Evolutionary conservation across 2,113 vertebrate species (phyloP), one percentile per base, ranked within the genome.

Genomic region (Plotosus lineatus): DNA sequence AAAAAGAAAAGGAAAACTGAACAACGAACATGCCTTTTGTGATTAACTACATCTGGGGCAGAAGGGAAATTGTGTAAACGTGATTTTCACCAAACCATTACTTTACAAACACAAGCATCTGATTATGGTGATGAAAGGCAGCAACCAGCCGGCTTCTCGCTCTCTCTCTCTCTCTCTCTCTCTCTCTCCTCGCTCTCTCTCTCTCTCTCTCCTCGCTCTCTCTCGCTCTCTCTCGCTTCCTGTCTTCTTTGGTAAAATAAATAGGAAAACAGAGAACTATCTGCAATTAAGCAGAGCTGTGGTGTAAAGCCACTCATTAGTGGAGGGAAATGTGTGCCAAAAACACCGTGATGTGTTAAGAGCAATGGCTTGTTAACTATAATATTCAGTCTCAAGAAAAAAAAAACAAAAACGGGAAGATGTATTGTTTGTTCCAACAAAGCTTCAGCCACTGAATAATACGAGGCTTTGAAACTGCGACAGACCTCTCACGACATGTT

Each of bases 261-360:
- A 26, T 55, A 51, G 66, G 82, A 51, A 82, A 80, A 77, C 51
- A 71, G 80, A 50, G 44, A 40, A 51, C 53, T 53, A 66, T 78
- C 61, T 76, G 56, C 81, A 86, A 88, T 88, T 85, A 85, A 85
- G 84, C 23, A 50, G 79, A 86, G 83, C 78, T 82, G 83, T 42
- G 66, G 73, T 77, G 61, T 71, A 65, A 66, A 46, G 51, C 58
- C 73, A 31, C 61, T 78, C 84, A 84, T 84, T 82, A 86, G 76
- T 26, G 46, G 21, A 60, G 65, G 58, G 81, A 58, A 77, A 48
- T 73, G 75, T 42, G 55, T 85, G 83, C 81, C 75, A 83, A 79
- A 81, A 74, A 58, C 23, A 63, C 50, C 48, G 36, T 19, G 33
- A 79, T 79, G n/a, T 63, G 44, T 26, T 26, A 56, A 44, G 40